Evolutionary conservation across 2,797 vertebrate genomes (phyloP).

Genomic region (Lacerta bilineata): DNA sequence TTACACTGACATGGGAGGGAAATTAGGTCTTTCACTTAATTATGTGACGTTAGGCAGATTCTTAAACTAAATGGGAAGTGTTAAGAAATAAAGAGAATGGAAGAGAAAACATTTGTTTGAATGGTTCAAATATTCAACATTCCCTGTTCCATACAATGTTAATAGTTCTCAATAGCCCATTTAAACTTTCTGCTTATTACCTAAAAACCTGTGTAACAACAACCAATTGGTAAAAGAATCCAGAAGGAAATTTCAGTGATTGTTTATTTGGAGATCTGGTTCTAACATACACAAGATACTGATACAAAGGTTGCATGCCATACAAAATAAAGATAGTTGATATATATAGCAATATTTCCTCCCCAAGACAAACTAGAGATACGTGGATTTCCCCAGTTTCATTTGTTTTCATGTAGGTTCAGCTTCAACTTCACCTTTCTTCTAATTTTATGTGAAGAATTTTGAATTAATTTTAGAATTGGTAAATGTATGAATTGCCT

Average conservation of each 20-base stretch:
- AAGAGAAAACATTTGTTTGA: constrained; percentile 27
- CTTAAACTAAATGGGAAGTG: constrained; percentile 38
- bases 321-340: constrained; percentile 23
- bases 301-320: constrained; percentile 29
- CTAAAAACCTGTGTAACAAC: neutral
- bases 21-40: constrained; percentile 54
- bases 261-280: neutral
- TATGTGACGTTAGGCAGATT: constrained; percentile 47
- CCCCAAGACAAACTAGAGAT: neutral
- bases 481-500: neutral
- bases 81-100: constrained; percentile 36
- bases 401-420: neutral
- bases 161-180: neutral
- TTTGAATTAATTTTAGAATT: neutral
- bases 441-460: neutral
- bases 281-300: neutral
- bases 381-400: neutral
- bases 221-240: neutral
- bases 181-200: neutral
- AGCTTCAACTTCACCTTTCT: neutral
- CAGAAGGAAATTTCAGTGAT: neutral
- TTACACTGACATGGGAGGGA: constrained; percentile 47
- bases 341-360: constrained; percentile 1
- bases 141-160: neutral
- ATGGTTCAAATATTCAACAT: neutral